These are phyloP conservation scores for Lasioglossum albipes DNA, from an alignment of 1,140 invertebrate genomes.

Conservation along the genomic window DNA sequence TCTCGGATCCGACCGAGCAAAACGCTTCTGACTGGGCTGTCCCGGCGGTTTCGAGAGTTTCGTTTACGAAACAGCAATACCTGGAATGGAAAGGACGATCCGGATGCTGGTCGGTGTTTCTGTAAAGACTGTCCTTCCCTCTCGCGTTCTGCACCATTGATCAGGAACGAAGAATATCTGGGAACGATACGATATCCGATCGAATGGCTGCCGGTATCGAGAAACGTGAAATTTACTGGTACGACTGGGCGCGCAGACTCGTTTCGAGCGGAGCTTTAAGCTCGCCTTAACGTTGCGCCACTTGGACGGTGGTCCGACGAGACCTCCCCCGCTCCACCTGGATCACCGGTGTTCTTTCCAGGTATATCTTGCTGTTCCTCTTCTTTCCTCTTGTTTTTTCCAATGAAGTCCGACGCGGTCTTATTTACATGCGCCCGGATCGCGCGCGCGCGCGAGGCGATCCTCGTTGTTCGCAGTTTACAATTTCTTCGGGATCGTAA, in stretches of 20 bases:
- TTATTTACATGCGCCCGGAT: background rate
- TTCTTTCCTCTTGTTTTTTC: background rate
- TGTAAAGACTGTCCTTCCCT: background rate
- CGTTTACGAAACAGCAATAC: slow-evolving; percentile 28
- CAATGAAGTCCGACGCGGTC: background rate
- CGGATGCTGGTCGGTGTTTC: slow-evolving; percentile 22
- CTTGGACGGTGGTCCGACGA: slow-evolving; percentile 22
- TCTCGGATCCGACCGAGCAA: background rate
- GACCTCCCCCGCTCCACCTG: slow-evolving; percentile 12
- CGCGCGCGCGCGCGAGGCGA: too few relatives aligned
- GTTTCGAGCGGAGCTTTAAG: slow-evolving; percentile 38
- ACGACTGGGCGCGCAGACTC: slow-evolving; percentile 17
- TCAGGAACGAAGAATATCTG: slow-evolving; percentile 30
- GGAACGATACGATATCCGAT: slow-evolving; percentile 46
- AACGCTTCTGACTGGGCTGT: background rate
- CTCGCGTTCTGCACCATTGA: slow-evolving; percentile 39
- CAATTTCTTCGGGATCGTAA: too few relatives aligned
- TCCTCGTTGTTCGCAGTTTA: too few relatives aligned
- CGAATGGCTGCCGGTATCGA: slow-evolving; percentile 37
- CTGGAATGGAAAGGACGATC: slow-evolving; percentile 3
- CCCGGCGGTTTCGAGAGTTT: slow-evolving; percentile 6
- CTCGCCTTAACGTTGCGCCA: slow-evolving; percentile 5
- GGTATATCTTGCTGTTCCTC: slow-evolving; percentile 13
- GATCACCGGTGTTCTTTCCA: slow-evolving; percentile 11
- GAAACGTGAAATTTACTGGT: slow-evolving; percentile 56